Evolutionary conservation across 1,140 invertebrate species (phyloP), one percentile per base, ranked within the genome.

Genomic region (Bombus balteatus): DNA sequence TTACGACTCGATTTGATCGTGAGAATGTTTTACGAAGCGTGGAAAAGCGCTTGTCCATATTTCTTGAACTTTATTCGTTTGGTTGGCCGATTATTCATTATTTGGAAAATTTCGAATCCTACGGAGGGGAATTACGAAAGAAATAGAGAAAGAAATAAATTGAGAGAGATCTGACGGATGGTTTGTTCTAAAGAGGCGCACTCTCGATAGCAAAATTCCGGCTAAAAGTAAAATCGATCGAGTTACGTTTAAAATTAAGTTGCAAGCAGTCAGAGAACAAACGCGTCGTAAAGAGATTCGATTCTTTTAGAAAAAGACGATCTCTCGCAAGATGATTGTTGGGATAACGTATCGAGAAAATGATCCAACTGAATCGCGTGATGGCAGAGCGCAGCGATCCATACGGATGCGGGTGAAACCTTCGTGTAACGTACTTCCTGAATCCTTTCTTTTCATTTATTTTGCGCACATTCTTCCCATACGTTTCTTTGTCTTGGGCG

Each of bases 41-140:
- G 0, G 47, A 22, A 18, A 53, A 18, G 0, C 15, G 43, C 13
- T 5, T 0, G 43, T 15, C 0, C 43, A 0, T 13, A 43, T 13
- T 43, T 15, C 13, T 43, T 0, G 15, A 47, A 47, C 15, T 18
- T 18, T 47, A 15, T 6, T 47, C 15, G 15, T 47, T 18, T 0
- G 15, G 1, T 18, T 5, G 0, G 15, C 1, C 5, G 47, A 1
- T 47, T 6, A 0, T 47, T 18, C 12, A 0, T 47, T 6, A 53
- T 53, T 53, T 53, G 1, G 47, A 53, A 53, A 1, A 47, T 18
- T 6, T 5, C 32, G 1, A 18, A 18, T 53, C 5, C 15, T 6
- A 47, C 15, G 47, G 15, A 5, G 5, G 6, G 47, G 6, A 18
- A 18, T 47, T 47, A 47, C 15, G 15, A 6, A 18, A 15, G 43